Conservation (phyloP, 2,888 invertebrate genomes). For the Dusona sp. region DNA sequence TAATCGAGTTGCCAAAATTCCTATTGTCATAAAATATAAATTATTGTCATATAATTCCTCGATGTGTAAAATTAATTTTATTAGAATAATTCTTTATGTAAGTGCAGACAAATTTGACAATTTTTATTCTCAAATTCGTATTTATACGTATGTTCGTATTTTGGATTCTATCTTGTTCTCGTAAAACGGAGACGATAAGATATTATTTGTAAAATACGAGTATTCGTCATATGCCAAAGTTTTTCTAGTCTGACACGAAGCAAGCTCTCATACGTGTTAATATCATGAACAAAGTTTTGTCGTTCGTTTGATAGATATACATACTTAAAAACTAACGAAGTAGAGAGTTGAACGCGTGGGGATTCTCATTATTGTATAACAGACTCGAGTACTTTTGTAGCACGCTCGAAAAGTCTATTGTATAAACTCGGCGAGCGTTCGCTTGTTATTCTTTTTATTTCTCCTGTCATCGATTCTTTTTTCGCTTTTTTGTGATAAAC, state of each 20-base stretch:
- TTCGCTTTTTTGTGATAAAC: conserved; percentile 22
- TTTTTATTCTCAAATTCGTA: not conserved
- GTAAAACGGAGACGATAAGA: not conserved
- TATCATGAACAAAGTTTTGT: conserved; percentile 51
- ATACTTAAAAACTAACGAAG: conserved; percentile 23
- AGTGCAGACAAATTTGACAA: not conserved
- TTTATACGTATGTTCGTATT: too few species aligned
- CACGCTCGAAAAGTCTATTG: conserved; percentile 61
- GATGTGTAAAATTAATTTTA: not conserved
- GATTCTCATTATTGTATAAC: conserved; percentile 43
- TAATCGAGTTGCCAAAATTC: not conserved
- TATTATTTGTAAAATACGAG: conserved; percentile 59
- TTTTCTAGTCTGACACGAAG: conserved; percentile 83
- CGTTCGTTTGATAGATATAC: conserved; percentile 27
- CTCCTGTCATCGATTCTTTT: conserved; percentile 8
- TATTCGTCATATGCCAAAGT: conserved; percentile 82
- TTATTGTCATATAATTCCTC: conserved; percentile 4
- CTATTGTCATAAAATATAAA: not conserved
- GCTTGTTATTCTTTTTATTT: conserved; percentile 19
- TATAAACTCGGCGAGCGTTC: conserved; percentile 5
- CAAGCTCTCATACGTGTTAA: conserved; percentile 79
- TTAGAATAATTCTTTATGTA: not conserved
- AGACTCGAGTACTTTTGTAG: conserved; percentile 47
- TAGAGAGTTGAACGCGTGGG: conserved; percentile 41
- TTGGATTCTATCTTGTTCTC: too few species aligned